Conservation (phyloP, 1,140 invertebrate genomes). For the Ips typographus region DNA sequence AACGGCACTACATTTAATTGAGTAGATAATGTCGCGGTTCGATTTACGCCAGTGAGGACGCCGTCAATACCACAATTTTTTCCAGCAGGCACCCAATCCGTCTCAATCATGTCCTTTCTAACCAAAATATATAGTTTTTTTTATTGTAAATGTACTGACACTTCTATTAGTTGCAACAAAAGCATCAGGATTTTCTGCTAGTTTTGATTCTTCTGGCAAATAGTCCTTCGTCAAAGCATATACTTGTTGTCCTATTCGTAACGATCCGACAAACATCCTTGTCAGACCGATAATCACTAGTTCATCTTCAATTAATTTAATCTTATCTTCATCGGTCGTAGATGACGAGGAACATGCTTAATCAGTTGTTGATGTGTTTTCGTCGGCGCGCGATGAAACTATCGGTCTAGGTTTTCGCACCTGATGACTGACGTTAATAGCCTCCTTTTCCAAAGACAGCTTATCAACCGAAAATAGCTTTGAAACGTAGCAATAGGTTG, state of each 20-base stretch:
- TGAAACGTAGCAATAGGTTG: constrained; percentile 86
- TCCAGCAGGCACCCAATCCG: constrained; percentile 82
- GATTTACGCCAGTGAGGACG: constrained; percentile 79
- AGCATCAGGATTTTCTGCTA: constrained; percentile 38
- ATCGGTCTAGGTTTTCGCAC: constrained; percentile 38
- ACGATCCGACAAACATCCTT: too few relatives aligned
- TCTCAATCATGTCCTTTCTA: constrained; percentile 85
- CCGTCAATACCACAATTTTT: constrained; percentile 88
- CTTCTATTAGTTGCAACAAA: constrained; percentile 51
- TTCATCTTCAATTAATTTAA: too few relatives aligned
- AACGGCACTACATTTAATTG: constrained; percentile 86
- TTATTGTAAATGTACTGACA: constrained; percentile 60
- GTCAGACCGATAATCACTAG: too few relatives aligned
- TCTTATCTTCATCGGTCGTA: not conserved
- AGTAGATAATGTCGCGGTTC: constrained; percentile 88
- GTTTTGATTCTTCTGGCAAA: too few relatives aligned
- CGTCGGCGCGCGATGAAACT: not conserved
- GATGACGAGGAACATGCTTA: constrained; percentile 33
- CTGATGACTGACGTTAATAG: constrained; percentile 38
- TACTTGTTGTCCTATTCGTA: too few relatives aligned
- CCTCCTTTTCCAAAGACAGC: constrained; percentile 56
- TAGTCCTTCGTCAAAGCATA: too few relatives aligned
- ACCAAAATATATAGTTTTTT: constrained; percentile 86
- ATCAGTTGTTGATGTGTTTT: not conserved
- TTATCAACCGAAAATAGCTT: constrained; percentile 91